phyloP scores from a whole-genome alignment of 1,140 invertebrate genomes.

The Drosophila tsacasi region DNA sequence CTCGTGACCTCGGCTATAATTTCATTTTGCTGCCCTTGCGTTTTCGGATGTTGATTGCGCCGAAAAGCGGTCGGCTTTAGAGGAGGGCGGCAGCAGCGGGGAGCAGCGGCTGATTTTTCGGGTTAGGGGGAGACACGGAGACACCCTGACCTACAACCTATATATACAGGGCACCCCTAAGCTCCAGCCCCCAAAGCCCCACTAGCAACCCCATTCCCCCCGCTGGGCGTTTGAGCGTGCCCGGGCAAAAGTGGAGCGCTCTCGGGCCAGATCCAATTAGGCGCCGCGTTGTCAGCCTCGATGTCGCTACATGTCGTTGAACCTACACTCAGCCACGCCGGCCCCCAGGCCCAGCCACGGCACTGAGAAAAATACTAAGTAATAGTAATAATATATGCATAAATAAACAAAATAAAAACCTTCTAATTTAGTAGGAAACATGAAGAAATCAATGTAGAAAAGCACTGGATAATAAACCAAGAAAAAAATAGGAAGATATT shows the following conservation, averaged over 20 bases:
- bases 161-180: slow-evolving; percentile 7
- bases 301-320: slow-evolving; percentile 59
- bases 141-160: slow-evolving; percentile 37
- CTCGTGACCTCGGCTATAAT: slow-evolving; percentile 70
- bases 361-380: slow-evolving; percentile 4
- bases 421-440: neutral
- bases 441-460: neutral
- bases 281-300: slow-evolving; percentile 63
- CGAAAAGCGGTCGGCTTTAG: slow-evolving; percentile 58
- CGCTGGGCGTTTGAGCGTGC: slow-evolving; percentile 14
- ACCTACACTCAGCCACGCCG: slow-evolving; percentile 19
- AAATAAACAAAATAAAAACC: neutral
- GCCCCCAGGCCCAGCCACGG: neutral
- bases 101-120: slow-evolving; percentile 4
- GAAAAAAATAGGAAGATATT: neutral
- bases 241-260: slow-evolving; percentile 65
- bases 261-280: slow-evolving; percentile 79
- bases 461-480: neutral
- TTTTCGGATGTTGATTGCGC: slow-evolving; percentile 70
- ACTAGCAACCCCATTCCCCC: neutral
- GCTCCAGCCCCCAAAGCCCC: slow-evolving; percentile 1
- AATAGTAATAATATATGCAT: too few species aligned
- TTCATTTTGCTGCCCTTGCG: slow-evolving; percentile 76
- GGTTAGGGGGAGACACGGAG: neutral
- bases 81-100: neutral